A percentile compares a stretch with the other conserved stretches of the same genome.
Evolutionary conservation across 2,888 invertebrate species (phyloP).

Genomic region (Xestia ashworthii): DNA sequence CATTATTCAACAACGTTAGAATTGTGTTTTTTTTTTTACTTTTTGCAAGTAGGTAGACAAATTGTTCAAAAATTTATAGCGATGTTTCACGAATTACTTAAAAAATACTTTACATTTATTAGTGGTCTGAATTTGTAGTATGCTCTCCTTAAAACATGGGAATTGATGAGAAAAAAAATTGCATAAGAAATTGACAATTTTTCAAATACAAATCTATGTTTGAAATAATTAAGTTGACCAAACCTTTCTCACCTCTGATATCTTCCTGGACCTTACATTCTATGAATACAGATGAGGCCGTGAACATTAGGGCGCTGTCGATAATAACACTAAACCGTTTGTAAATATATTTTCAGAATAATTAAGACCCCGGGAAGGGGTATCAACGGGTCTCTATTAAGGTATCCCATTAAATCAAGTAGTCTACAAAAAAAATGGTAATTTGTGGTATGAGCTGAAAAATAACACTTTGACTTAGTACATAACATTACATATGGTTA

Average conservation of each 20-base stretch:
- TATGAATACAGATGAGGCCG: conserved; percentile 52
- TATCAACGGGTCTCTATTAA: conserved; percentile 14
- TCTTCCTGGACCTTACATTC: conserved; percentile 14
- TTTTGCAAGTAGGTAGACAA: neutral
- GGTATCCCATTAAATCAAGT: too few species aligned
- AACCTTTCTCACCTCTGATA: conserved; percentile 26
- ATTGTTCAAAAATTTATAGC: neutral
- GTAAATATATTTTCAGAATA: conserved; percentile 54
- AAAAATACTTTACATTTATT: neutral
- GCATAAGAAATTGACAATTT: neutral
- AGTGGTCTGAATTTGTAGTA: neutral
- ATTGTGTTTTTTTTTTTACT: neutral
- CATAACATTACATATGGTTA: neutral
- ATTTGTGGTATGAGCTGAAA: neutral
- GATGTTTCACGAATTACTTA: neutral
- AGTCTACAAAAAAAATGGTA: neutral
- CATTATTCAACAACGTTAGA: neutral
- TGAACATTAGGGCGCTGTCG: conserved; percentile 32
- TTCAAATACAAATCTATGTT: neutral
- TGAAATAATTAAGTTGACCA: neutral
- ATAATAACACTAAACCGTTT: conserved; percentile 51
- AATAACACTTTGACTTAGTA: neutral
- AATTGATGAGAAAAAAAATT: neutral
- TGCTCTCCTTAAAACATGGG: neutral
- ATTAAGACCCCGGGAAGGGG: conserved; percentile 35